These are phyloP conservation scores for Papilio gigon DNA, from an alignment of 2,888 invertebrate genomes.

Conservation along the genomic window DNA sequence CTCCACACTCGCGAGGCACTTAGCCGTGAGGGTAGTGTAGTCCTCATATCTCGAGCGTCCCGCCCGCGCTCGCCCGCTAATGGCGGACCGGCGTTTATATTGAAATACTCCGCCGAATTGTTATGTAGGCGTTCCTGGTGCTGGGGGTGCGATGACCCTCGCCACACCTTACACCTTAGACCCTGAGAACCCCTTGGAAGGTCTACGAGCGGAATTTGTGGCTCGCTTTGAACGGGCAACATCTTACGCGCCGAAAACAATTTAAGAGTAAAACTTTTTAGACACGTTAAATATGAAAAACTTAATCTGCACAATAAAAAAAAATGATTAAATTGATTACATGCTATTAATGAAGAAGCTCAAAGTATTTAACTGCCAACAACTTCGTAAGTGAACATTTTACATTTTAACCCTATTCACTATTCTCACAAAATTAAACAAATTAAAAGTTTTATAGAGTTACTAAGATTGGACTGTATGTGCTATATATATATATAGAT, in stretches of 20 bases:
- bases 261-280: background rate
- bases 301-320: background rate
- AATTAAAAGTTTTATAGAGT: constrained; percentile 14
- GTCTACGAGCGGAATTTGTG: background rate
- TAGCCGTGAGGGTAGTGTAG: constrained; percentile 59
- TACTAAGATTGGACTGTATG: constrained; percentile 15
- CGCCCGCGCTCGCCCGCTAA: constrained; percentile 59
- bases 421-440: background rate
- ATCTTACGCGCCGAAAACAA: background rate
- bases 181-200: background rate
- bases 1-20: constrained; percentile 52
- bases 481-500: constrained; percentile 20
- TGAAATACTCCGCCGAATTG: constrained; percentile 75
- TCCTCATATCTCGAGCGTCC: constrained; percentile 62
- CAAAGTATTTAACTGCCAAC: no score
- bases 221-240: background rate
- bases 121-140: constrained; percentile 57
- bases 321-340: no score
- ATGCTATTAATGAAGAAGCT: no score
- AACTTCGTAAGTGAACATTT: background rate
- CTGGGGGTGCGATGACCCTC: constrained; percentile 50
- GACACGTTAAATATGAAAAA: background rate
- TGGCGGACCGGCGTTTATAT: constrained; percentile 74
- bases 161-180: constrained; percentile 4
- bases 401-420: background rate